Evolutionary conservation across 2,113 vertebrate species (phyloP).

Genomic region (Melozone crissalis): DNA sequence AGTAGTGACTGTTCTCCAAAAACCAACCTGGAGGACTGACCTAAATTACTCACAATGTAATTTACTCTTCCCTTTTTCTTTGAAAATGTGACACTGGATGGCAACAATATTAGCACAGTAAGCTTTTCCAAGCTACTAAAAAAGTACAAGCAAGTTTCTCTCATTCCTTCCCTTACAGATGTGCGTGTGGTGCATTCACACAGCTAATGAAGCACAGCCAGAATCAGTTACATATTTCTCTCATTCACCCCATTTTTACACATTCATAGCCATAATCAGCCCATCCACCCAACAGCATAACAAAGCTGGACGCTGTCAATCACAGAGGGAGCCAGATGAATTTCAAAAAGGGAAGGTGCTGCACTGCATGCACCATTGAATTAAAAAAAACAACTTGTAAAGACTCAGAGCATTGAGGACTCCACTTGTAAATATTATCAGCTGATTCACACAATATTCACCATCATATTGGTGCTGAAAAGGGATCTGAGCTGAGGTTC

Average conservation of each 20-base stretch:
- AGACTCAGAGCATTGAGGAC: constrained; percentile 58
- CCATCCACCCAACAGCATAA: constrained; percentile 76
- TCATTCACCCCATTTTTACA: constrained; percentile 79
- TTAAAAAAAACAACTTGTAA: constrained; percentile 62
- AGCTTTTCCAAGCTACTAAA: constrained; percentile 49
- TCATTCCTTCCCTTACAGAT: not conserved
- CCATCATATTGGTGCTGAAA: constrained; percentile 12
- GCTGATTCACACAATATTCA: constrained; percentile 53
- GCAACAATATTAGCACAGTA: constrained; percentile 19
- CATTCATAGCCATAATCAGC: constrained; percentile 77
- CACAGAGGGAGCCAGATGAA: constrained; percentile 66
- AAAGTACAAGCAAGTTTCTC: constrained; percentile 19
- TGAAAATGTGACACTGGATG: not conserved
- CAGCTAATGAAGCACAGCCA: constrained; percentile 79
- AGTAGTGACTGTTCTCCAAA: constrained; percentile 26
- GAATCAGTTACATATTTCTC: constrained; percentile 84
- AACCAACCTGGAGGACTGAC: not conserved
- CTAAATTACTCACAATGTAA: not conserved
- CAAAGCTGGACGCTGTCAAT: constrained; percentile 79
- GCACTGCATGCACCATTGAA: constrained; percentile 66
- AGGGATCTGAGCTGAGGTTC: constrained; percentile 33
- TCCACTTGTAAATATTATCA: constrained; percentile 47
- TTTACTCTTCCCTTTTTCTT: constrained; percentile 32
- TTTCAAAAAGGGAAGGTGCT: constrained; percentile 72
- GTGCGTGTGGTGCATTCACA: constrained; percentile 59